Evolutionary conservation across 2,113 vertebrate species (phyloP).

Genomic region (Athene cunicularia): DNA sequence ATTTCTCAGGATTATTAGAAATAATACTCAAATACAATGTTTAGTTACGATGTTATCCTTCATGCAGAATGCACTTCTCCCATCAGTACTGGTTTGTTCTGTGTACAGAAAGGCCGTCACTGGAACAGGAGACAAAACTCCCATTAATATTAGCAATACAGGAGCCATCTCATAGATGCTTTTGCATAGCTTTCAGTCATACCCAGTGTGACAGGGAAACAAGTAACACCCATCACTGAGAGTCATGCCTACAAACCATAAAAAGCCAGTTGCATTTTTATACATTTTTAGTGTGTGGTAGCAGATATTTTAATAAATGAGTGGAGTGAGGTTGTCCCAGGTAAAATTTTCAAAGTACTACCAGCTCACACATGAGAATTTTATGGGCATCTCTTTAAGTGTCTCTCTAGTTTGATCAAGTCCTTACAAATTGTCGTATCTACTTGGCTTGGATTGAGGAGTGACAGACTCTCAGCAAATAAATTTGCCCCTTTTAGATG

Average conservation of each 20-base stretch:
- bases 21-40: neutral
- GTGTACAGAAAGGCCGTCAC: accelerated
- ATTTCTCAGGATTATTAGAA: neutral
- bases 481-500: neutral
- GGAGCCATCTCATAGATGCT: neutral
- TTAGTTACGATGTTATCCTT: accelerated
- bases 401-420: neutral
- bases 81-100: neutral
- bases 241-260: neutral
- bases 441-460: neutral
- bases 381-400: neutral
- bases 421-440: neutral
- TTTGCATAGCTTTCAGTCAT: neutral
- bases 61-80: neutral
- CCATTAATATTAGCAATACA: neutral
- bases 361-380: neutral
- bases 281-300: neutral
- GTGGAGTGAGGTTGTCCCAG: neutral
- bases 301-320: neutral
- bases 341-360: neutral
- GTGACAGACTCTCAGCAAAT: neutral
- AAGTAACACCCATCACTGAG: accelerated
- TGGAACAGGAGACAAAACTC: neutral
- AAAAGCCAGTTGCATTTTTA: neutral
- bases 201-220: neutral